Evolutionary conservation across 2,888 invertebrate species (phyloP).

Genomic region (Endomychus coccineus): DNA sequence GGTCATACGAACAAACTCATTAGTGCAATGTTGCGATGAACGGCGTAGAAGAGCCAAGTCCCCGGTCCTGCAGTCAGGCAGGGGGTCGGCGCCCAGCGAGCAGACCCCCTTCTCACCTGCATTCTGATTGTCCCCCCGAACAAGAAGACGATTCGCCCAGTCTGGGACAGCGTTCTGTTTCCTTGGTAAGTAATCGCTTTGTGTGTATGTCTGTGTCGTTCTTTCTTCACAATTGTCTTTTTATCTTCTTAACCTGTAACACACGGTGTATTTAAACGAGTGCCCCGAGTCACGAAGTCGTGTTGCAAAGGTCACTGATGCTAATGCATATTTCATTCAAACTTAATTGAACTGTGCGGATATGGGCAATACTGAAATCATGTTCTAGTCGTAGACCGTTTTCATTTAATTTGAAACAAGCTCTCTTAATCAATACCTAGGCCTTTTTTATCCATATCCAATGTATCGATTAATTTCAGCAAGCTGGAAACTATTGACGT

Average conservation of each 20-base stretch:
- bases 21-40: constrained; percentile 28
- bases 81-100: constrained; percentile 29
- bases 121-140: constrained; percentile 25
- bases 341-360: constrained; percentile 11
- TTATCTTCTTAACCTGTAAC: background rate
- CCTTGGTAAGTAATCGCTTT: constrained; percentile 28
- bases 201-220: background rate
- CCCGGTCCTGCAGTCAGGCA: constrained; percentile 27
- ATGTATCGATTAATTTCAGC: no score
- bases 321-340: constrained; percentile 14
- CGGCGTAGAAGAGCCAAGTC: constrained; percentile 24
- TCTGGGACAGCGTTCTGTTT: constrained; percentile 31
- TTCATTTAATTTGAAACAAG: background rate
- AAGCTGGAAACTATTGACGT: no score
- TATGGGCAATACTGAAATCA: constrained; percentile 1
- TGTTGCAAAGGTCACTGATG: constrained; percentile 11
- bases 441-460: no score
- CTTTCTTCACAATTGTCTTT: background rate
- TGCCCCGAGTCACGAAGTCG: constrained; percentile 14
- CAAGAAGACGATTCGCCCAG: constrained; percentile 25
- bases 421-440: no score
- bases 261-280: constrained; percentile 1
- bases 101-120: constrained; percentile 25
- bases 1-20: no score
- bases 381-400: background rate